phyloP scores from a whole-genome alignment of 2,888 invertebrate genomes.

The Peribatodes rhomboidaria region DNA sequence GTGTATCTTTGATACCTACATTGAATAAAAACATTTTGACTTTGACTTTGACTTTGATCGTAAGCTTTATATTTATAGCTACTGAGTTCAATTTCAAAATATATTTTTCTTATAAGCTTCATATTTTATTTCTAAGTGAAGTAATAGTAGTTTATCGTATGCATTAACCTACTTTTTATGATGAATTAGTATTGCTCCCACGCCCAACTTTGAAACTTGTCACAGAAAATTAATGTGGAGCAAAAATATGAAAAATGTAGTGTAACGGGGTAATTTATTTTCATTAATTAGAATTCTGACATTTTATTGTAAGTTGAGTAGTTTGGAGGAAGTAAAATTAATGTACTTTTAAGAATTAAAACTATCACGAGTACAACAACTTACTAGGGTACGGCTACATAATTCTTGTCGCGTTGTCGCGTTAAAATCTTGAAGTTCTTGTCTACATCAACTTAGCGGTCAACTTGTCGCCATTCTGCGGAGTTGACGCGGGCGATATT shows the following conservation, averaged over 20 bases:
- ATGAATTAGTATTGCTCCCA: constrained; percentile 1
- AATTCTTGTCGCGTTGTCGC: no score
- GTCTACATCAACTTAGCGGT: no score
- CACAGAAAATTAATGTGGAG: not conserved
- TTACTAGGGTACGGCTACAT: no score
- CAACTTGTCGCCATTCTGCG: no score
- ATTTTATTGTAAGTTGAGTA: not conserved
- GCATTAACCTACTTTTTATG: constrained; percentile 10
- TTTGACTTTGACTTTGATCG: no score
- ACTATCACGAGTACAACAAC: no score
- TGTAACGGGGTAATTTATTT: not conserved
- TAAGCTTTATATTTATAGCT: no score
- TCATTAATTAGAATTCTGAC: not conserved
- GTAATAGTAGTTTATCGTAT: not conserved
- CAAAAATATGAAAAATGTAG: not conserved
- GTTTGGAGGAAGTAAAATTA: not conserved
- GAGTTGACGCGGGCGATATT: no score
- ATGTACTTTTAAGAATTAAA: no score
- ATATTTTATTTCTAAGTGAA: not conserved
- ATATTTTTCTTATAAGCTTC: not conserved
- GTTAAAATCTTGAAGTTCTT: no score
- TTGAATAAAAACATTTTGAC: no score
- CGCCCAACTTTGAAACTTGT: not conserved
- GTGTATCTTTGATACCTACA: no score
- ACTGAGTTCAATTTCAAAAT: not conserved